Evolutionary conservation across 2,888 invertebrate species (phyloP).

Genomic region (Perdita meconis): DNA sequence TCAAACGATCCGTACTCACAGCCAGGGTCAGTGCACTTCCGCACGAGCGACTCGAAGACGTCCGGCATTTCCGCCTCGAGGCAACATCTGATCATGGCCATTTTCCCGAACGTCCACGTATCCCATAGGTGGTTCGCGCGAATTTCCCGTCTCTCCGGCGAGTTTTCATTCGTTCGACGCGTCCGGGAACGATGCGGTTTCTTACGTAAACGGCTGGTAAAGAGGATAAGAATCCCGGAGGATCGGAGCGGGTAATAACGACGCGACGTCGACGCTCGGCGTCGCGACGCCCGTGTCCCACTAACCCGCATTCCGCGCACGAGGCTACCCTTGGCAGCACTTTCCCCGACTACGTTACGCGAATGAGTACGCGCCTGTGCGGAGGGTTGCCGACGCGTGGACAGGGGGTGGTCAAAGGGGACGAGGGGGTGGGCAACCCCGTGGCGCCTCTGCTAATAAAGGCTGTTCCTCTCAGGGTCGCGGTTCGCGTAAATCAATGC

Average conservation of each 20-base stretch:
- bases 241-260: conserved; percentile 8
- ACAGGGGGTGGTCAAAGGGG: background rate
- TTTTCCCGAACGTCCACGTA: conserved; percentile 69
- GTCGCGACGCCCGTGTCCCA: conserved; percentile 76
- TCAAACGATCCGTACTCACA: conserved; percentile 88
- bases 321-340: conserved; percentile 66
- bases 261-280: conserved; percentile 57
- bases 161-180: background rate
- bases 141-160: too few relatives aligned
- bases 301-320: conserved; percentile 77
- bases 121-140: conserved; percentile 6
- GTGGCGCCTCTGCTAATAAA: conserved; percentile 24
- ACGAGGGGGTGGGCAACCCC: conserved; percentile 9
- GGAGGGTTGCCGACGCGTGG: conserved; percentile 23
- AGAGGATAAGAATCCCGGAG: background rate
- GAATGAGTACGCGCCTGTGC: conserved; percentile 64
- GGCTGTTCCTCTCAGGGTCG: conserved; percentile 31
- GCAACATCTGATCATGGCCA: conserved; percentile 92
- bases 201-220: background rate
- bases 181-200: too few relatives aligned
- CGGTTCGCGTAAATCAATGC: conserved; percentile 41
- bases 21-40: conserved; percentile 92
- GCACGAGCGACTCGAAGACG: conserved; percentile 90
- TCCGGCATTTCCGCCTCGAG: conserved; percentile 92
- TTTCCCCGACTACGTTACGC: conserved; percentile 64